These are phyloP conservation scores for Cecidostiba fungosa DNA, from an alignment of 2,888 invertebrate species.

Conservation along the genomic window DNA sequence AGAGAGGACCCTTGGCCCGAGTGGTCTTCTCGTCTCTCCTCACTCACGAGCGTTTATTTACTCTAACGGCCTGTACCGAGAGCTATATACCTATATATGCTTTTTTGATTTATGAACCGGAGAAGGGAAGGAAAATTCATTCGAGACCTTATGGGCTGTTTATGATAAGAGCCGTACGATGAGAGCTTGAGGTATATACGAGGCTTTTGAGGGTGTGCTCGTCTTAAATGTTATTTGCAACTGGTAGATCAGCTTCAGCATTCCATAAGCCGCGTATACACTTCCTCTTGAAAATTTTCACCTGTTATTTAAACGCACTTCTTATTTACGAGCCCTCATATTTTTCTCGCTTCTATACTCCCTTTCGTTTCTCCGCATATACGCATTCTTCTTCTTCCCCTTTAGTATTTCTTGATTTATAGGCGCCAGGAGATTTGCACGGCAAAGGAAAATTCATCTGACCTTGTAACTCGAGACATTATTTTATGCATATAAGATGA, in stretches of 20 bases:
- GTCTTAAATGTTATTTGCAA: too few species aligned
- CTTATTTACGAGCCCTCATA: not conserved
- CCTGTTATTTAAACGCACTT: conserved; percentile 14
- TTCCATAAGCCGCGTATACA: not conserved
- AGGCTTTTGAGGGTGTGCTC: too few species aligned
- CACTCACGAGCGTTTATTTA: conserved; percentile 47
- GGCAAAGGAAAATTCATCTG: not conserved
- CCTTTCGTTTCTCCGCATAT: not conserved
- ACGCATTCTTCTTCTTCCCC: not conserved
- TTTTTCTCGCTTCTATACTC: not conserved
- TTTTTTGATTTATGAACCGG: conserved; percentile 44
- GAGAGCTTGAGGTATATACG: not conserved
- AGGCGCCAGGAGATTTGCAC: not conserved
- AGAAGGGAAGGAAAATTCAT: conserved; percentile 41
- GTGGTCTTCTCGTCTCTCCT: conserved; percentile 2
- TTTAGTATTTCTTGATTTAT: conserved; percentile 21
- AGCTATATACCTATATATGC: not conserved
- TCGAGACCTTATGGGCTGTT: not conserved
- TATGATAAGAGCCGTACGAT: not conserved
- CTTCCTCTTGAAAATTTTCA: not conserved
- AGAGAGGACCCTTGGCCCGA: not conserved
- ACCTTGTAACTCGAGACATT: not conserved
- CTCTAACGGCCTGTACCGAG: conserved; percentile 10
- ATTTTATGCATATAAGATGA: conserved; percentile 8
- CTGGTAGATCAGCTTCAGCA: not conserved